Conservation (phyloP, 2,888 invertebrate species). For the Elegia similella region DNA sequence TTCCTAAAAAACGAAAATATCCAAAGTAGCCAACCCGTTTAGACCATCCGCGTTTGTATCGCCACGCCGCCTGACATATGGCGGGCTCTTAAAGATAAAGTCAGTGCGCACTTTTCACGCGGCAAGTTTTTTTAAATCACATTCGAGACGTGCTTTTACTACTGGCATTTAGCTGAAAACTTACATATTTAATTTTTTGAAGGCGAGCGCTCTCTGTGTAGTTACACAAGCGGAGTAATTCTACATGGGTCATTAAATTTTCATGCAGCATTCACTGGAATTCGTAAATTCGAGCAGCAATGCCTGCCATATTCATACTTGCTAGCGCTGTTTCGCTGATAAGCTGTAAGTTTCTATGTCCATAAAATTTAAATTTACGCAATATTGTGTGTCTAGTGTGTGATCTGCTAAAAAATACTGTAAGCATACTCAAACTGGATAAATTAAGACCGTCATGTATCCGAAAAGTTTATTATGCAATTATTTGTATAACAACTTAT, state of each 20-base stretch:
- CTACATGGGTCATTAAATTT: constrained; percentile 20
- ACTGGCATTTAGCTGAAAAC: not conserved
- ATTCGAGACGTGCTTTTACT: not conserved
- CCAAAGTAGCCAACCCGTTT: no score
- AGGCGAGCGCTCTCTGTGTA: constrained; percentile 3
- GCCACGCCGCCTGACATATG: no score
- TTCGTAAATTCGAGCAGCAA: constrained; percentile 18
- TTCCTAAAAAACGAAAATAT: no score
- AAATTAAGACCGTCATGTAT: no score
- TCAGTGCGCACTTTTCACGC: not conserved
- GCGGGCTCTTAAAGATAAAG: no score
- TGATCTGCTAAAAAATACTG: no score
- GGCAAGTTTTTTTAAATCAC: not conserved
- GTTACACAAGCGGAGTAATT: constrained; percentile 19
- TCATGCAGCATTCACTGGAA: constrained; percentile 21
- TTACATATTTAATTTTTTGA: constrained; percentile 10
- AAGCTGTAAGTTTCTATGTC: not conserved
- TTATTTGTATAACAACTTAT: no score
- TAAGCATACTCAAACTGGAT: no score
- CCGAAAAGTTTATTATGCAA: no score
- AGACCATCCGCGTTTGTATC: no score
- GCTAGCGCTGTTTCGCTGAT: constrained; percentile 1
- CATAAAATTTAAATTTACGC: not conserved
- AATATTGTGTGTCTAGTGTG: no score
- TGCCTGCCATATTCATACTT: constrained; percentile 12